phyloP scores from a whole-genome alignment of 2,797 vertebrate genomes.

The Nyctalus aviator region DNA sequence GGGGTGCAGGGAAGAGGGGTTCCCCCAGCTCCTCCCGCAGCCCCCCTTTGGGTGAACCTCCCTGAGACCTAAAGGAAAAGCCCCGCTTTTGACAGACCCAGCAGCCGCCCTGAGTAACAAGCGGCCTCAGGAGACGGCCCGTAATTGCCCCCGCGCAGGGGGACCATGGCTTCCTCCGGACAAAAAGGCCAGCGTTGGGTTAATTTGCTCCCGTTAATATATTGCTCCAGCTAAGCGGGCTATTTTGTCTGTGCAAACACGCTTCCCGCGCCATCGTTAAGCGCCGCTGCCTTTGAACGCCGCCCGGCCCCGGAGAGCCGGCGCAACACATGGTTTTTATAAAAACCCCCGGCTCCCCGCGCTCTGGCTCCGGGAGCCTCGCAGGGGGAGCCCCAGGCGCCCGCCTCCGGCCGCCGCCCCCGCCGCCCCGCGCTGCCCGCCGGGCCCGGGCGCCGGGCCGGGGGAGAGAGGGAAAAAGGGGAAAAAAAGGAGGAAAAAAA shows the following conservation, averaged over 20 bases:
- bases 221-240: conserved; percentile 86
- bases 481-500: neutral
- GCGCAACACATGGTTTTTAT: conserved; percentile 91
- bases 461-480: neutral
- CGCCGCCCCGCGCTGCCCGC: conserved; percentile 83
- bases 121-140: conserved; percentile 85
- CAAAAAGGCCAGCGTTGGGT: conserved; percentile 89
- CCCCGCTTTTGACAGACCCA: conserved; percentile 87
- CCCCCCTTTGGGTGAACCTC: conserved; percentile 47
- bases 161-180: conserved; percentile 89
- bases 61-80: conserved; percentile 40
- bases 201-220: conserved; percentile 90
- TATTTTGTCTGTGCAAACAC: conserved; percentile 87
- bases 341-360: conserved; percentile 75
- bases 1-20: neutral
- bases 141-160: conserved; percentile 85
- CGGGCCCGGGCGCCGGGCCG: conserved; percentile 72
- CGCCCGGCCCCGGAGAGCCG: conserved; percentile 85
- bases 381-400: conserved; percentile 88
- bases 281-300: conserved; percentile 88
- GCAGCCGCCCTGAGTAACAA: conserved; percentile 86
- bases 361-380: conserved; percentile 87
- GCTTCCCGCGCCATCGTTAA: conserved; percentile 87
- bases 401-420: conserved; percentile 85
- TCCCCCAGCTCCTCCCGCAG: neutral